Percentiles rank a stretch among this genome's conserved stretches.
phyloP scores from a whole-genome alignment of 1,140 invertebrate genomes.

The Liolophura sinensis region DNA sequence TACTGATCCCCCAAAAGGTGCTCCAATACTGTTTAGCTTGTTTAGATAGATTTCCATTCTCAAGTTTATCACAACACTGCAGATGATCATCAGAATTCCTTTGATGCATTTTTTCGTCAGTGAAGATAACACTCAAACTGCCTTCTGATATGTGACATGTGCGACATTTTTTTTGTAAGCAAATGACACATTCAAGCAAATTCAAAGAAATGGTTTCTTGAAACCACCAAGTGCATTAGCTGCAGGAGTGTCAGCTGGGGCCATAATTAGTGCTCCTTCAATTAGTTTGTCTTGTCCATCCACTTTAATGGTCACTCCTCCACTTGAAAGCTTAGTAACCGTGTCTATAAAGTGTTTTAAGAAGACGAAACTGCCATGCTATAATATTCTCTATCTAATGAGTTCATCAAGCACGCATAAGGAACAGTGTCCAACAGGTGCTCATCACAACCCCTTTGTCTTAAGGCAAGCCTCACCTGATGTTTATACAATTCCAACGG shows the following conservation, averaged over 20 bases:
- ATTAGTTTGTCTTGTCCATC: neutral
- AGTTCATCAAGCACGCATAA: too few relatives aligned
- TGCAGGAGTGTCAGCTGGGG: conserved; percentile 7
- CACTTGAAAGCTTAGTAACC: neutral
- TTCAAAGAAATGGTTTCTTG: too few relatives aligned
- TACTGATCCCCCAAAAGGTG: conserved; percentile 8
- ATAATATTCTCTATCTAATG: too few relatives aligned
- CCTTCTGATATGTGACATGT: conserved; percentile 4
- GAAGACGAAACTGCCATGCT: conserved; percentile 1
- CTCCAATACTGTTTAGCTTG: conserved; percentile 11
- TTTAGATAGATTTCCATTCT: neutral
- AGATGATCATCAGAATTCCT: neutral
- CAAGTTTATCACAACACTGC: neutral
- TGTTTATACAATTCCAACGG: too few relatives aligned
- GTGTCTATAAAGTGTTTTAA: conserved; percentile 1
- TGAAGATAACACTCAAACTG: neutral
- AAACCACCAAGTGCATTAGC: conserved; percentile 3
- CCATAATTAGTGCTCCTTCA: neutral
- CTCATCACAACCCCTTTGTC: too few relatives aligned
- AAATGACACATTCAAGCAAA: too few relatives aligned
- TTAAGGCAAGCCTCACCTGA: too few relatives aligned
- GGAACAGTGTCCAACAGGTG: too few relatives aligned
- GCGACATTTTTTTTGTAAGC: conserved; percentile 8
- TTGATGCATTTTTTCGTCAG: neutral
- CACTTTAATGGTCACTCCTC: neutral